phyloP scores from a whole-genome alignment of 2,888 invertebrate species.

The Phrixothrix hirtus region DNA sequence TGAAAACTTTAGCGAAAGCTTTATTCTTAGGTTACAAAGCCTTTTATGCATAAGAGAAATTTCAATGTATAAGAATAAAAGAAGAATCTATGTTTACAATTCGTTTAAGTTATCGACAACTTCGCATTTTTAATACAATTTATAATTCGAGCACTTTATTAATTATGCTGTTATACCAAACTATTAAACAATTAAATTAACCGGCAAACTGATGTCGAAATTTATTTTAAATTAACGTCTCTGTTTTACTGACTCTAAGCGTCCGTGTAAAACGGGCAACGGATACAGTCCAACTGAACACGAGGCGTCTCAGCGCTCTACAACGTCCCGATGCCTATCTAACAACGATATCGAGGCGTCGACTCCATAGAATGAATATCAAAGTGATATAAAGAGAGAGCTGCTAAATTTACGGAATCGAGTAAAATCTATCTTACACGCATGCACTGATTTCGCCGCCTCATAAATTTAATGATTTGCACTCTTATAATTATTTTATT shows the following conservation, averaged over 20 bases:
- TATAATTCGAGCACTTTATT: background rate
- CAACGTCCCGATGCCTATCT: conserved; percentile 34
- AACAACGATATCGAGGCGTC: conserved; percentile 24
- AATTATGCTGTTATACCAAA: background rate
- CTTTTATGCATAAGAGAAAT: conserved; percentile 7
- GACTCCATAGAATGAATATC: conserved; percentile 22
- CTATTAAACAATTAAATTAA: background rate
- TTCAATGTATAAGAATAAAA: background rate
- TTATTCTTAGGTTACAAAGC: conserved; percentile 22
- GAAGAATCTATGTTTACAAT: background rate
- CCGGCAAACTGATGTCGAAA: background rate
- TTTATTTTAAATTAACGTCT: background rate
- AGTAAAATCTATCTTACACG: conserved; percentile 4
- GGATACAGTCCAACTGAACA: conserved; percentile 32
- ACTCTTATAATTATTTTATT: too few relatives aligned
- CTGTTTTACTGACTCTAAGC: background rate
- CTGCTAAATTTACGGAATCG: background rate
- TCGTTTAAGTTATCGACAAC: background rate
- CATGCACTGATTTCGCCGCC: conserved; percentile 20
- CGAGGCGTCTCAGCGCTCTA: conserved; percentile 29
- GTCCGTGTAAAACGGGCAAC: conserved; percentile 17
- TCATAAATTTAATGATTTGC: too few relatives aligned
- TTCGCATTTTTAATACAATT: background rate
- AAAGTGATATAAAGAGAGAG: background rate
- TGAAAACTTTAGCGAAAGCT: conserved; percentile 20